Evolutionary conservation across 2,888 invertebrate species (phyloP), one percentile per base, ranked within the genome.

Genomic region (Cheilosia grossa): DNA sequence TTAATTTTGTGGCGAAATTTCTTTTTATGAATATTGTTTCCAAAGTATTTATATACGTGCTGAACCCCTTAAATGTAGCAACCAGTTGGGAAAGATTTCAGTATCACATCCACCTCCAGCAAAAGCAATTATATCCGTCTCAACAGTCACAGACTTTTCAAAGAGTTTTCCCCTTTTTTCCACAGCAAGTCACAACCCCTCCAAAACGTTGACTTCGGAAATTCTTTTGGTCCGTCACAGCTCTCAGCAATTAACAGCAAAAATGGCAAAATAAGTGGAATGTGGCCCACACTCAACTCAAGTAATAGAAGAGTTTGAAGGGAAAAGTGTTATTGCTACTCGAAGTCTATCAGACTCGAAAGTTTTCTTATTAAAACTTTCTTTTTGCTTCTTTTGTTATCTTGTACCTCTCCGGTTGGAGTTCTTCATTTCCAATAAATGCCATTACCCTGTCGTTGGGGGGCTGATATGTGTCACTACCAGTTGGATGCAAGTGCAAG

Each of bases 281-380:
- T 72, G 61, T 59, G 58, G 58, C 49, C 58, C 49, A 9, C 37
- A 37, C 37, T 37, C 37, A 37, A 49, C 47, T 54, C 40, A n/a
- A 54, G 40, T 24, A 56, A 54, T 37, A 4, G 33, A 74, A 21
- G 74, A 74, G 74, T 74, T 73, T 64, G 33, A 19, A n/a, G 21
- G 21, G 10, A 59, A 40, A 70, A 61, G 44, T 27, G 53, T 58
- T 75, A 82, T 82, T 82, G 82, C 70, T 72, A 53, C 82, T 78
- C 59, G 64, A 82, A 82, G 82, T 77, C 82, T 77, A 77, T 77
- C 82, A 82, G 70, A 58, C 82, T 70, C 58, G 58, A 77, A 82
- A 82, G 77, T 82, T 82, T 77, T 82, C 82, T 72, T 82, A 77
- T 82, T 82, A 82, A 82, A 80, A 82, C 33, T 82, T 82, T 67